These are phyloP conservation scores for Hippocampus zosterae DNA, from an alignment of 2,113 vertebrate genomes.

Conservation along the genomic window DNA sequence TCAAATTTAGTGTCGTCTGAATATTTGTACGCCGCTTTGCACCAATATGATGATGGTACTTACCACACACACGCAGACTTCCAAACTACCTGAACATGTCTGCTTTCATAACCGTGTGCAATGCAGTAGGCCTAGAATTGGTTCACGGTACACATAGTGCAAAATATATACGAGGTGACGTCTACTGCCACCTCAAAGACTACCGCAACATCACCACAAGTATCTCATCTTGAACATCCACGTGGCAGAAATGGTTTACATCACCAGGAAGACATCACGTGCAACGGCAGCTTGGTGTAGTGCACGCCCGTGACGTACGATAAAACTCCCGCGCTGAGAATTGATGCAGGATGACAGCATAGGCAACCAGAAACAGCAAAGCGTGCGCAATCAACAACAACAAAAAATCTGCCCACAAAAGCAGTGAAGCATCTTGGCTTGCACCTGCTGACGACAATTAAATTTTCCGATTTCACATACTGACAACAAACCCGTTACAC, in stretches of 20 bases:
- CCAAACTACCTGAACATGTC: too few species aligned
- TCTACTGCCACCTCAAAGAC: slow-evolving; percentile 28
- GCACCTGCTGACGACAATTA: not conserved
- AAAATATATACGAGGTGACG: slow-evolving; percentile 30
- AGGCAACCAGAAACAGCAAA: slow-evolving; percentile 56
- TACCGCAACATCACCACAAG: slow-evolving; percentile 42
- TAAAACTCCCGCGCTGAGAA: slow-evolving; percentile 53
- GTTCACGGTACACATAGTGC: not conserved
- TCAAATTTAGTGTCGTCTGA: too few species aligned
- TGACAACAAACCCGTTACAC: not conserved
- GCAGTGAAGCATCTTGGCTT: not conserved
- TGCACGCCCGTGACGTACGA: slow-evolving; percentile 50
- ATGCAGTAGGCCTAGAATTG: not conserved
- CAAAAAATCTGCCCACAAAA: not conserved
- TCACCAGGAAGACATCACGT: slow-evolving; percentile 57
- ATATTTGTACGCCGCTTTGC: too few species aligned
- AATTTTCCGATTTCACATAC: not conserved
- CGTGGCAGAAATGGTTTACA: slow-evolving; percentile 59
- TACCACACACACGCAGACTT: too few species aligned
- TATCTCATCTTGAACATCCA: slow-evolving; percentile 57
- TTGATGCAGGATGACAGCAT: slow-evolving; percentile 63
- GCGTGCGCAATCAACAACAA: slow-evolving; percentile 23
- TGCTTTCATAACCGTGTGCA: not conserved
- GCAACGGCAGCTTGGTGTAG: slow-evolving; percentile 53
- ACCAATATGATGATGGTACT: too few species aligned